Evolutionary conservation across 2,797 vertebrate species (phyloP), one percentile per base, ranked within the genome.

Genomic region (Neomorphus geoffroyi): DNA sequence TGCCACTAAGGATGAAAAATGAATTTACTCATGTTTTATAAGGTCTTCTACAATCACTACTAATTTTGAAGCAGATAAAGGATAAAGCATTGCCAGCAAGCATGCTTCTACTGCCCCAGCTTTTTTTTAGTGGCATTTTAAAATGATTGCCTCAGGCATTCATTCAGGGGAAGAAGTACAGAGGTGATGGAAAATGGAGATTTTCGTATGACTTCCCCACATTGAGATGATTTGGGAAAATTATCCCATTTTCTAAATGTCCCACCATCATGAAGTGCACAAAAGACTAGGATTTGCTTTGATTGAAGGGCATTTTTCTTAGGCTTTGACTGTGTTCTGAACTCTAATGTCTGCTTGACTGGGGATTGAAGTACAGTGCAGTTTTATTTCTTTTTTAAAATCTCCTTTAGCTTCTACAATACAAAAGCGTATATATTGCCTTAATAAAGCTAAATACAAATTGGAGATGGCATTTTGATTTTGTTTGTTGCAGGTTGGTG

Each of bases 171-270:
- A 92, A 87, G 69, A 80, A 92, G 93, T 71, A 81, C 19, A 73
- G 62, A 84, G 62, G 64, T 91, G 92, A 77, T 71, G 64, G 73
- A 92, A 92, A 92, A 95, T 77, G 46, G 72, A 66, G 71, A 86
- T 89, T 77, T 95, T 94, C 60, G 21, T 88, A 87, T 43, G 66
- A 80, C 86, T 96, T 95, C 66, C 13, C 77, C 69, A 73, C 73
- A 87, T 95, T 92, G 96, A 88, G 82, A 93, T 91, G 88, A 95
- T 94, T 94, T 94, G 79, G 53, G 82, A 74, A 96, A 96, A 97
- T 97, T 67, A 95, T 92, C 78, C 92, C 80, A 82, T 97, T 96
- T 97, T 91, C 95, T 94, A 83, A 96, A 96, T 86, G 88, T 78
- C 80, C 37, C 23, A 48, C 67, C 46, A 65, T 96, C 91, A 46